phyloP scores from a whole-genome alignment of 2,888 invertebrate species.

The Girardia tigrina region DNA sequence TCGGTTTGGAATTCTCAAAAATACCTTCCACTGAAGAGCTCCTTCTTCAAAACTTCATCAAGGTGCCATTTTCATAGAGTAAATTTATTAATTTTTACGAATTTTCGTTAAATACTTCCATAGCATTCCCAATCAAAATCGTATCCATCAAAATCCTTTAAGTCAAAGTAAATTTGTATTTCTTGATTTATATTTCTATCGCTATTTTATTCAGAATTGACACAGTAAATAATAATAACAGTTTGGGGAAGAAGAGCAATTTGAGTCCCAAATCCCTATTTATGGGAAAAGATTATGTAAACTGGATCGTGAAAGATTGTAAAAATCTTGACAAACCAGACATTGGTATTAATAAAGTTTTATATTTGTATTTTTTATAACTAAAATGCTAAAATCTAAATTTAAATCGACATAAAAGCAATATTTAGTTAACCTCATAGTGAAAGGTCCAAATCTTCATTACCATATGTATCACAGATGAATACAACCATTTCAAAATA shows the following conservation, averaged over 20 bases:
- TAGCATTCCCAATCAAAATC: neutral
- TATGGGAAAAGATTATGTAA: constrained; percentile 88
- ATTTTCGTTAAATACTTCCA: neutral
- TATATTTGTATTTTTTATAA: too few species aligned
- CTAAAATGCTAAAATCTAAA: too few species aligned
- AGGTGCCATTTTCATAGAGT: neutral
- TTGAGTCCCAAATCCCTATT: constrained; percentile 57
- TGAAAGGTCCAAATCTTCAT: too few species aligned
- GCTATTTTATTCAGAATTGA: neutral
- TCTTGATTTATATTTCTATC: neutral
- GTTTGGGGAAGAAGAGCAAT: neutral
- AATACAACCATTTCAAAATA: too few species aligned
- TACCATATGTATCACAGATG: too few species aligned
- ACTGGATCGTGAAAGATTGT: constrained; percentile 88
- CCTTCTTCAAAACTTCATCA: neutral
- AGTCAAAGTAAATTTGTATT: neutral
- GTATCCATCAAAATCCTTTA: neutral
- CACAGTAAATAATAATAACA: neutral
- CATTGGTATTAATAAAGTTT: constrained; percentile 52
- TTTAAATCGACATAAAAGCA: too few species aligned
- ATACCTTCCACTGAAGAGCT: neutral
- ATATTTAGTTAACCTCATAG: too few species aligned
- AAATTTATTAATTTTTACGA: too few species aligned
- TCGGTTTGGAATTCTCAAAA: neutral
- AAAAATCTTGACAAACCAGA: constrained; percentile 73